Percentiles rank a stretch among this genome's conserved stretches.
Conservation (phyloP, 2,888 invertebrate species). For the Coremacera marginata region DNA sequence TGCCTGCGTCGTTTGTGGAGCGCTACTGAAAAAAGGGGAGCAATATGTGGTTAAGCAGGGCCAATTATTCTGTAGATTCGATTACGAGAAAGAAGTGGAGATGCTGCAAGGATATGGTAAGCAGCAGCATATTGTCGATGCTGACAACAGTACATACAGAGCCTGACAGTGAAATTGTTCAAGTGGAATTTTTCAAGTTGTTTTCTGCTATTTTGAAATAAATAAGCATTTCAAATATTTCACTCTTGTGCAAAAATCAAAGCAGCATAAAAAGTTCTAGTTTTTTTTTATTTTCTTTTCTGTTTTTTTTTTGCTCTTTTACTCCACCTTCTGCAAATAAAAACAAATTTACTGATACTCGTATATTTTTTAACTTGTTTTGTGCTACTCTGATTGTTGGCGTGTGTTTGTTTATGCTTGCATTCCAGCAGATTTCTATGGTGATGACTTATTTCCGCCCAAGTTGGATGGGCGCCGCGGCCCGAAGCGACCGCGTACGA, state of each 20-base stretch:
- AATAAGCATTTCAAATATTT: constrained; percentile 10
- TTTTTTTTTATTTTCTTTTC: constrained; percentile 32
- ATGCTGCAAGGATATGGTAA: constrained; percentile 75
- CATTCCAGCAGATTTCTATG: constrained; percentile 70
- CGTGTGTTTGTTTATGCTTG: constrained; percentile 15
- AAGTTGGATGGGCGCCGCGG: constrained; percentile 78
- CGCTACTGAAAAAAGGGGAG: constrained; percentile 82
- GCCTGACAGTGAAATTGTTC: constrained; percentile 12
- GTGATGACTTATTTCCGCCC: constrained; percentile 74
- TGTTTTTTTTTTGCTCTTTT: constrained; percentile 31
- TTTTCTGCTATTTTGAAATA: constrained; percentile 8
- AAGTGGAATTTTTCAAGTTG: constrained; percentile 34
- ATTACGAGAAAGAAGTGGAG: constrained; percentile 84
- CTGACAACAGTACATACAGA: not conserved
- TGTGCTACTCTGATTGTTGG: not conserved
- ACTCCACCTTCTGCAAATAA: not conserved
- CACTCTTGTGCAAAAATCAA: constrained; percentile 25
- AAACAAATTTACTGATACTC: not conserved
- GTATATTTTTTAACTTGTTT: not conserved
- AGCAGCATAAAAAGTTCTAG: not conserved
- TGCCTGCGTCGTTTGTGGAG: constrained; percentile 82
- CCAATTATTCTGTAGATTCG: constrained; percentile 82
- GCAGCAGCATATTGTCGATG: constrained; percentile 37
- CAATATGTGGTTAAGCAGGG: constrained; percentile 84
- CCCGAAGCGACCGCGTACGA: constrained; percentile 85